Conservation (phyloP, 1,140 invertebrate species). For the Drosophila oshimai region DNA sequence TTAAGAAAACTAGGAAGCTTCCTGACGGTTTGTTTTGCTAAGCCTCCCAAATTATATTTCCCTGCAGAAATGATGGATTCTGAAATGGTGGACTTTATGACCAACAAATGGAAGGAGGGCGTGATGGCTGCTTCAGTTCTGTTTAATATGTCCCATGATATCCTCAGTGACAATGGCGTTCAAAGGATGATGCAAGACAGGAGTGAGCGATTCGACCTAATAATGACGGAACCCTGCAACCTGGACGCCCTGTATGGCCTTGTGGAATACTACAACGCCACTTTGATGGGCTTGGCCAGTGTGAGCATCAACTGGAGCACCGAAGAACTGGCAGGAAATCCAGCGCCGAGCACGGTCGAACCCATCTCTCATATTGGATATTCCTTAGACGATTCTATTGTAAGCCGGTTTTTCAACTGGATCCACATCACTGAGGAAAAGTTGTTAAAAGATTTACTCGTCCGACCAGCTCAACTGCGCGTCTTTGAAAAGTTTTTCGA, state of each 20-base stretch:
- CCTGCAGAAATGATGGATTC: background rate
- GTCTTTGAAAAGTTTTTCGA: slow-evolving; percentile 64
- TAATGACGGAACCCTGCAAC: slow-evolving; percentile 41
- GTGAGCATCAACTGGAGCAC: slow-evolving; percentile 19
- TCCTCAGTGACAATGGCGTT: slow-evolving; percentile 36
- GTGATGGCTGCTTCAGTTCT: background rate
- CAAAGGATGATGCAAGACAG: slow-evolving; percentile 26
- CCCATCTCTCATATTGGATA: slow-evolving; percentile 61
- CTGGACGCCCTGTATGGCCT: slow-evolving; percentile 56
- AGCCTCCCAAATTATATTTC: no score
- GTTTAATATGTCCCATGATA: slow-evolving; percentile 5
- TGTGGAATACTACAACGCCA: slow-evolving; percentile 45
- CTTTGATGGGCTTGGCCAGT: slow-evolving; percentile 36
- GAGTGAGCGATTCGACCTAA: slow-evolving; percentile 51
- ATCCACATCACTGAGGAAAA: slow-evolving; percentile 42
- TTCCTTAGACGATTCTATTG: slow-evolving; percentile 66
- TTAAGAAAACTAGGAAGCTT: no score
- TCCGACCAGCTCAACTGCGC: slow-evolving; percentile 56
- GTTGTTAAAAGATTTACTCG: slow-evolving; percentile 5
- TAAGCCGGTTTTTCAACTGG: slow-evolving; percentile 78
- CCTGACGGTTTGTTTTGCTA: background rate
- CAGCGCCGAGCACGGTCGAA: slow-evolving; percentile 63
- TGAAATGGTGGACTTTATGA: background rate
- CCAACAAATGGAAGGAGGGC: slow-evolving; percentile 39
- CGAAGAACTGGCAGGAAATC: slow-evolving; percentile 39